Evolutionary conservation across 2,797 vertebrate genomes (phyloP).

Genomic region (Steatocranus sp.): DNA sequence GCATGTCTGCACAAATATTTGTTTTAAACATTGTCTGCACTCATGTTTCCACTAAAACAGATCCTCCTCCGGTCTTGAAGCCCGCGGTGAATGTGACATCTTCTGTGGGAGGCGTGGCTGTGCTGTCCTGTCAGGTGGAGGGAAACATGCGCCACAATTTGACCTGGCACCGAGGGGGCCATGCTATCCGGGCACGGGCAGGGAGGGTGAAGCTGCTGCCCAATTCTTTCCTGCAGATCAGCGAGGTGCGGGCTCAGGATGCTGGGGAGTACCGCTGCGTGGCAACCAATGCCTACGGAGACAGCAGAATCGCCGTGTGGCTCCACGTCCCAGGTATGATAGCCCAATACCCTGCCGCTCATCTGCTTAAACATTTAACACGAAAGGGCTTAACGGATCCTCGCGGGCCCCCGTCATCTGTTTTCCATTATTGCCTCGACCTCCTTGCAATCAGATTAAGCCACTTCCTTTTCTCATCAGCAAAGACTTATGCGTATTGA

Average conservation of each 20-base stretch:
- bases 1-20: constrained; percentile 43
- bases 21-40: constrained; percentile 19
- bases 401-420: constrained; percentile 58
- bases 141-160: constrained; percentile 82
- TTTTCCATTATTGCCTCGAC: constrained; percentile 63
- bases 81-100: constrained; percentile 78
- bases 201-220: constrained; percentile 71
- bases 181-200: not conserved
- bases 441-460: constrained; percentile 39
- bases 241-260: constrained; percentile 60
- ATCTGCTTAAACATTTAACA: constrained; percentile 62
- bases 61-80: constrained; percentile 79
- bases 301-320: constrained; percentile 76
- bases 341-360: constrained; percentile 14
- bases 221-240: constrained; percentile 83
- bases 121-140: constrained; percentile 81
- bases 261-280: constrained; percentile 81
- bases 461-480: constrained; percentile 39
- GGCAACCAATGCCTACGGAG: constrained; percentile 75
- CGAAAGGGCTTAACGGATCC: constrained; percentile 38
- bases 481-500: constrained; percentile 30
- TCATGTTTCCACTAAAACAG: constrained; percentile 61
- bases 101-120: constrained; percentile 69
- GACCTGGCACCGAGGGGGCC: constrained; percentile 81
- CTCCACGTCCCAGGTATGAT: constrained; percentile 83